Base-by-base conservation (phyloP, 2,888 invertebrate species). In the Deilephila porcellus region DNA sequence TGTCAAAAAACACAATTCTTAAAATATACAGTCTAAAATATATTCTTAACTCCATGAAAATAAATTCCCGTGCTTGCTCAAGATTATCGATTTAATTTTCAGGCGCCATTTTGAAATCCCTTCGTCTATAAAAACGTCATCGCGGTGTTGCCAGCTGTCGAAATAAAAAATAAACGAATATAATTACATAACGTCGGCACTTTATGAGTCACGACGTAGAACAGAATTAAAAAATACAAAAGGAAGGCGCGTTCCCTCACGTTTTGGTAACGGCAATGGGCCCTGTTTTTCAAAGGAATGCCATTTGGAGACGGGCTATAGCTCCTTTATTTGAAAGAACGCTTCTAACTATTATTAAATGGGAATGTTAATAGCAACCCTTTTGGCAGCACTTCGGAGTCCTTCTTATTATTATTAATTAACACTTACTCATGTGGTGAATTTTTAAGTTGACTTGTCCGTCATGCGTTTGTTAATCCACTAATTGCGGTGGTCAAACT, bases 171-270 rank as follows among this genome's bases (percentile, higher is more conserved):
- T 82, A 80, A 84, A 14, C 45, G 11, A 11, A 84, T 83, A 84
- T 91, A 91, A 91, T 91, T 86, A 87, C 86, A 85, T 90, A 87
- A 88, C 70, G 81, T 76, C 89, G 87, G 88, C 83, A 78, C 86
- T 86, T 90, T 92, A 89, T 91, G 90, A 89, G 87, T 90, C 90
- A 91, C 82, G 86, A 72, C 64, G 59, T 73, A 73, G 77, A 81
- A 85, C 80, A 83, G 79, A 76, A 77, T 75, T 76, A 80, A 80
- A 80, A 80, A 79, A 81, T 78, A 78, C 75, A 70, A 70, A 74
- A 85, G 86, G 90, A 91, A 92, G 90, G 91, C 81, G 88, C 90
- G 86, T 91, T 88, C 91, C 86, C 77, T 90, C 93, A 93, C 93
- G 92, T 90, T 84, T 74, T 75, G 74, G 71, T 56, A 75, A 70